Conservation (phyloP, 2,888 invertebrate species). For the Laothoe populi region DNA sequence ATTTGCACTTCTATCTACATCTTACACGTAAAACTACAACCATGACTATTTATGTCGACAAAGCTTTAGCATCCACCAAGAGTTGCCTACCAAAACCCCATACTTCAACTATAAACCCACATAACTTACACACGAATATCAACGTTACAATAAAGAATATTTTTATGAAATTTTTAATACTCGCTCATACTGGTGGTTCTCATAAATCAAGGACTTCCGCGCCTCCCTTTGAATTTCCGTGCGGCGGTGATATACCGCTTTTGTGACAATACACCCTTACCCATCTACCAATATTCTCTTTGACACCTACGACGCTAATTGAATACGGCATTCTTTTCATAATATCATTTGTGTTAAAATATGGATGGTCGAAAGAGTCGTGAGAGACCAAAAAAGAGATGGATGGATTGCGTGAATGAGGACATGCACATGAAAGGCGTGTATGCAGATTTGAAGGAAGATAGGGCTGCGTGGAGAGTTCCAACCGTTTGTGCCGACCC, state of each 20-base stretch:
- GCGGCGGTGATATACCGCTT: slow-evolving; percentile 73
- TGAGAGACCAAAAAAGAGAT: no score
- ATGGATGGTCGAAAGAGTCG: no score
- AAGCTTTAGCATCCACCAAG: no score
- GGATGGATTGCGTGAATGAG: no score
- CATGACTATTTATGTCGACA: no score
- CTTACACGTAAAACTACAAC: no score
- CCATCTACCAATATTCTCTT: slow-evolving; percentile 72
- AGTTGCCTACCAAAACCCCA: neutral
- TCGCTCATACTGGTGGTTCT: slow-evolving; percentile 68
- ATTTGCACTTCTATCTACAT: no score
- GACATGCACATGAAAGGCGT: no score
- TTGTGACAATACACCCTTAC: slow-evolving; percentile 72
- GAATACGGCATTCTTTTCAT: slow-evolving; percentile 39
- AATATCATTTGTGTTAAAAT: neutral
- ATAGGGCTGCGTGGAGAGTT: no score
- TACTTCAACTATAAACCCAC: no score
- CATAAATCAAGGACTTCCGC: slow-evolving; percentile 80
- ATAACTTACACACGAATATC: neutral
- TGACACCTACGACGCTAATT: slow-evolving; percentile 69
- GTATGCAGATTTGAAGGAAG: no score
- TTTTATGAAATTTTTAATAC: slow-evolving; percentile 80
- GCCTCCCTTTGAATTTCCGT: slow-evolving; percentile 76
- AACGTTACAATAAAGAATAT: slow-evolving; percentile 57
- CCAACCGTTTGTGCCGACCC: no score